Percentiles rank a stretch among this genome's conserved stretches.
These are phyloP conservation scores for Ochropleura plecta DNA, from an alignment of 2,888 invertebrate species.

Conservation along the genomic window DNA sequence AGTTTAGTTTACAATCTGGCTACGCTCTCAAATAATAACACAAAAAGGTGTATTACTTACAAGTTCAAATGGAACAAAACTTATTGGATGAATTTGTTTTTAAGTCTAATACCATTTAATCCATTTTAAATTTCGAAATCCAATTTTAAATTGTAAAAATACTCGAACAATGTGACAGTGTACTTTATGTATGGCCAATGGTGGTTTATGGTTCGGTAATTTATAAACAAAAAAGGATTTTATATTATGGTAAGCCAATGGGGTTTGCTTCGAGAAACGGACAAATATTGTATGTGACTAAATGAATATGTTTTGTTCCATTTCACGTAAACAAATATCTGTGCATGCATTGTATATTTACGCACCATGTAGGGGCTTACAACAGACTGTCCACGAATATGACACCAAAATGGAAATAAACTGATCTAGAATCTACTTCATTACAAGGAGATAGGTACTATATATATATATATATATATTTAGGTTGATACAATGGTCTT, in stretches of 20 bases:
- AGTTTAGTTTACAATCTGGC: conserved; percentile 36
- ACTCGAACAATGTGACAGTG: not conserved
- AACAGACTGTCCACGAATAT: conserved; percentile 65
- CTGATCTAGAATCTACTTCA: conserved; percentile 16
- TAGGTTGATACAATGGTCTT: not conserved
- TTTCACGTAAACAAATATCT: conserved; percentile 58
- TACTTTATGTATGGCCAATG: conserved; percentile 25
- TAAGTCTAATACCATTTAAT: conserved; percentile 56
- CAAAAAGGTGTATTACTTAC: conserved; percentile 71
- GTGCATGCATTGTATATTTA: conserved; percentile 66
- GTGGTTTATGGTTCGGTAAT: conserved; percentile 12
- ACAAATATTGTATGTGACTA: conserved; percentile 20
- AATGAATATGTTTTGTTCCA: conserved; percentile 67
- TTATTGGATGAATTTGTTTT: conserved; percentile 34
- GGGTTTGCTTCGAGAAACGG: conserved; percentile 7
- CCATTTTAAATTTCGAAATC: conserved; percentile 50
- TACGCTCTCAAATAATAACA: conserved; percentile 55
- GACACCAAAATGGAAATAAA: conserved; percentile 31
- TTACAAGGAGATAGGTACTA: not conserved
- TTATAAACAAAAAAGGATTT: not conserved
- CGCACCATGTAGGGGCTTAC: conserved; percentile 26
- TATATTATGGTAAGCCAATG: conserved; percentile 17
- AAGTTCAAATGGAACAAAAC: conserved; percentile 67
- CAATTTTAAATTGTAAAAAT: not conserved
- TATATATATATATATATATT: too few species aligned